Evolutionary conservation across 2,888 invertebrate species (phyloP).

Genomic region (Drosophila recens): DNA sequence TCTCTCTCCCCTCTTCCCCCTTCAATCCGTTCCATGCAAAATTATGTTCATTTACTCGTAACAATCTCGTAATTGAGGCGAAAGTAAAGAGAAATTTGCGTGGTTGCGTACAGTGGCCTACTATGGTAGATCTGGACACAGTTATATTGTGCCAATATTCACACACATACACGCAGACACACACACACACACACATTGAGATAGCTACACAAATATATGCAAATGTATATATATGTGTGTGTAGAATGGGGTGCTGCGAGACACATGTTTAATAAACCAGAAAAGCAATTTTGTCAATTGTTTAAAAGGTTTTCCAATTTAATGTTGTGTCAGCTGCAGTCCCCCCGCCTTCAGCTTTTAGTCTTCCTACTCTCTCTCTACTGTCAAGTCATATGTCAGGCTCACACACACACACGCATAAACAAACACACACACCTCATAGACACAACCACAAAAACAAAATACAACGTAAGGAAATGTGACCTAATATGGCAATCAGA

Average conservation of each 20-base stretch:
- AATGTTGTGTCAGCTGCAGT: conserved; percentile 58
- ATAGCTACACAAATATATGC: conserved; percentile 26
- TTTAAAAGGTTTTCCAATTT: conserved; percentile 68
- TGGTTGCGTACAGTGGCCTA: conserved; percentile 85
- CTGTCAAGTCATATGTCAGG: conserved; percentile 51
- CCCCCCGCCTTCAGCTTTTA: neutral
- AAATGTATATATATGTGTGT: conserved; percentile 27
- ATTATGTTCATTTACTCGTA: conserved; percentile 43
- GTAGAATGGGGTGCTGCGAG: conserved; percentile 38
- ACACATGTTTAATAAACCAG: conserved; percentile 61
- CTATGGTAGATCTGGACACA: conserved; percentile 85
- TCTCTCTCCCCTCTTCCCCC: neutral
- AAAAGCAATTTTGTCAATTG: conserved; percentile 68
- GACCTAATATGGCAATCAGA: conserved; percentile 72
- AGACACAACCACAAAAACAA: conserved; percentile 26
- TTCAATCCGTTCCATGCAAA: conserved; percentile 48
- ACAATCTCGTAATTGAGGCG: conserved; percentile 35
- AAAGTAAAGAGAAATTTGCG: conserved; percentile 72
- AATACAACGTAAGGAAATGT: conserved; percentile 38
- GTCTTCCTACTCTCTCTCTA: conserved; percentile 10
- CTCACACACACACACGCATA: conserved; percentile 31
- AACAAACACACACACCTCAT: conserved; percentile 16
- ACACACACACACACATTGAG: conserved; percentile 11
- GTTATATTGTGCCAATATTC: conserved; percentile 53
- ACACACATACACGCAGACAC: conserved; percentile 25